A percentile compares a stretch with the other conserved stretches of the same genome.
Evolutionary conservation across 2,113 vertebrate genomes (phyloP).

Genomic region (Dendropsophus ebraccatus): DNA sequence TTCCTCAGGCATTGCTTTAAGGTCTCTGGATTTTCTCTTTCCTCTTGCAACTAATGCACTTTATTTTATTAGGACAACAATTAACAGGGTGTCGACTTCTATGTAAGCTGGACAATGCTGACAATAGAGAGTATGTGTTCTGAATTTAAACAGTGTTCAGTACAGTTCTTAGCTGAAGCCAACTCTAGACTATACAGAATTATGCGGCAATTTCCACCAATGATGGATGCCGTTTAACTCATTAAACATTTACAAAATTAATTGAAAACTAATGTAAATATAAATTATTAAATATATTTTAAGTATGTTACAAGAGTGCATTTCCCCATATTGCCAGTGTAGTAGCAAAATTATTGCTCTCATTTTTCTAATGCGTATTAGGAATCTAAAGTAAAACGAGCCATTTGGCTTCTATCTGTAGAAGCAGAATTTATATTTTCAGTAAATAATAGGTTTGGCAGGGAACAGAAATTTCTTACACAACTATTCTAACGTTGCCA

Average conservation of each 20-base stretch:
- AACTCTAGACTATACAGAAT: neutral
- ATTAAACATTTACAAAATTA: neutral
- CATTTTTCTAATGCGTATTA: neutral
- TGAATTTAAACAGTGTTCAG: conserved; percentile 1
- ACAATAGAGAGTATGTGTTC: conserved; percentile 14
- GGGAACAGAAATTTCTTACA: neutral
- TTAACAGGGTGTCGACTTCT: conserved; percentile 54
- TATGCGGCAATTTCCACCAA: neutral
- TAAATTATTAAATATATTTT: neutral
- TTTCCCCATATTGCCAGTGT: neutral
- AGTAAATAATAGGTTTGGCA: neutral
- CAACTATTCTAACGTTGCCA: neutral
- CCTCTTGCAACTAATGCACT: conserved; percentile 42
- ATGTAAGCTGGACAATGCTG: conserved; percentile 22
- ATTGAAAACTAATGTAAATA: neutral
- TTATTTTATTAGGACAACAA: conserved; percentile 54
- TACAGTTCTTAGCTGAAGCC: neutral
- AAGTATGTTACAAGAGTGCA: neutral
- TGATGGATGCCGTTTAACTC: neutral
- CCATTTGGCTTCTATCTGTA: neutral
- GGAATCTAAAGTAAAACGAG: neutral
- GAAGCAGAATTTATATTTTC: neutral
- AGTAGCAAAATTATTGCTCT: neutral
- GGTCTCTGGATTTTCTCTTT: conserved; percentile 27
- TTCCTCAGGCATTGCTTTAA: conserved; percentile 48